Evolutionary conservation across 1,140 invertebrate species (phyloP), one percentile per base, ranked within the genome.

Genomic region (Cylas formicarius): DNA sequence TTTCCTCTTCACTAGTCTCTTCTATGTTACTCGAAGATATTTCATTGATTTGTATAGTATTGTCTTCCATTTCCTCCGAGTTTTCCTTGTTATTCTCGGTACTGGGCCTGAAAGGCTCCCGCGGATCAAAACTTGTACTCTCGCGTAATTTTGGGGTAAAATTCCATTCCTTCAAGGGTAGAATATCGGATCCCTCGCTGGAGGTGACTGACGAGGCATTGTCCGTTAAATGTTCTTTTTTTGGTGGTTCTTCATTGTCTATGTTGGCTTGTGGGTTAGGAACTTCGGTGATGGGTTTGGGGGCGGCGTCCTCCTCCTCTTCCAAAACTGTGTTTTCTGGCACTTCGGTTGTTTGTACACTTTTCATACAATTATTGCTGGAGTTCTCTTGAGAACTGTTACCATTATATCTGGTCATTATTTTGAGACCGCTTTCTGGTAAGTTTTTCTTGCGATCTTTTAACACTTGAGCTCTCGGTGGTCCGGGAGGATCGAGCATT

Each of bases 401-500:
- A 10, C 28, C 49, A 17, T 55, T 42, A 27, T 42, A 55, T 11
- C 57, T 48, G 3, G 60, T 63, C 42, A 61, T 46, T 24, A 63
- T 61, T 45, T 59, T 55, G 16, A 63, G 38, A 9, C 59, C 55
- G 37, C 52, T 61, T 26, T 58, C 52, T 10, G 61, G 58, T 43
- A 57, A 56, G 39, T 56, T 58, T 36, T 59, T 58, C 23, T 61
- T 61, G 10, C 68, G 57, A 2, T 68, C 68, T 18, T 68, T 67
- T 28, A 75, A 52, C n/a, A 82, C 78, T 55, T 82, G 75, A 7
- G 72, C 73, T 39, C 77, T 69, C 11, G 85, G 82, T n/a, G 84
- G 82, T 3, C 87, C 88, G 4, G 89, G 86, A 42, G 90, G 90
- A 67, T 96, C 90, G 34, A 96, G 71, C 76, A 95, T 86, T 14